Evolutionary conservation across 2,113 vertebrate species (phyloP), one percentile per base, ranked within the genome.

Genomic region (Aptenodytes patagonicus): DNA sequence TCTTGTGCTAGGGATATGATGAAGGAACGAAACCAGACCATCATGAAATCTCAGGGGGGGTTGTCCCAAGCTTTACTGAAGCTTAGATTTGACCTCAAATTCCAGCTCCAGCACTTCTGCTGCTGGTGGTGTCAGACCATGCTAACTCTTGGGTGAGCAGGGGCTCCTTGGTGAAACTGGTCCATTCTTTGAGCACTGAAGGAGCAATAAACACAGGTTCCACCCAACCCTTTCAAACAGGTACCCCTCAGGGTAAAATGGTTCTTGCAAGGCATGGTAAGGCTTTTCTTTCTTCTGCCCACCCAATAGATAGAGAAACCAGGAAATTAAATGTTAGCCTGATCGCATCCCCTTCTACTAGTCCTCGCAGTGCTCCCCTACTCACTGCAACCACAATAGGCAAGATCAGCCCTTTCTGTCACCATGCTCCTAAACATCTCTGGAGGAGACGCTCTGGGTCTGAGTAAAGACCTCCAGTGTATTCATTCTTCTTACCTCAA

Each of bases 271-370:
- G 54, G 17, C 21, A 36, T 29, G 19, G 10, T 13, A 25, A 66
- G 4, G 49, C 8, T 90, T 89, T 65, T 55, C 32, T 25, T 72
- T 62, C 57, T 89, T 77, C 60, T 3, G 2, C 6, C 11, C 21
- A 64, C 12, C 10, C 68, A 70, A 6, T 0, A 70, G 28, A 57
- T 5, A 64, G 0, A 11, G 52, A 54, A 83, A 15, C 6, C 34
- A 89, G 20, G 42, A 73, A 89, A 84, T 62, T 1, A 70, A 11
- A 38, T 2, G 2, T 40, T 36, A 38, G 15, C 10, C 21, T 62
- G 31, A 18, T 6, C 28, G 8, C 4, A 34, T 42, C 15, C 14
- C 14, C 13, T 38, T 42, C 52, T 51, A 16, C 16, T 20, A 8
- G 21, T 20, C 51, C 46, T 62, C 3, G 1, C 19, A 22, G 10